Conservation (phyloP, 53 echinoderm and acorn worm species). For the Actinopyga echinites region DNA sequence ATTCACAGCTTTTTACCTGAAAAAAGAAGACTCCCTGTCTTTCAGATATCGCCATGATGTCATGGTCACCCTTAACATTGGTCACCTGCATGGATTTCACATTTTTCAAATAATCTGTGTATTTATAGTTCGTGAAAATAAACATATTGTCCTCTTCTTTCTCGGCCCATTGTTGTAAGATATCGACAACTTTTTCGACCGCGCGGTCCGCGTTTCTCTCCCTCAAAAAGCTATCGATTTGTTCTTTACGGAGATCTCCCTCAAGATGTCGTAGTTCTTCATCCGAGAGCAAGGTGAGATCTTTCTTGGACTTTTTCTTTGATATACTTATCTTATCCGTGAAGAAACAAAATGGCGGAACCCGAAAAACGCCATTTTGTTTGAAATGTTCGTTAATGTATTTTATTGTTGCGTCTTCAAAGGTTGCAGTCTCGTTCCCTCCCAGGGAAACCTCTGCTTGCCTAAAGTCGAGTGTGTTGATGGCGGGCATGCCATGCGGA, state of each 20-base stretch:
- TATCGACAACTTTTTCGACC: constrained; percentile 8
- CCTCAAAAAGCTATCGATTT: not conserved
- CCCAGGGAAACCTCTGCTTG: not conserved
- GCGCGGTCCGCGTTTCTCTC: constrained; percentile 25
- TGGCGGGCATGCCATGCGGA: not conserved
- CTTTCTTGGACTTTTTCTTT: not conserved
- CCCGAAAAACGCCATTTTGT: constrained; percentile 18
- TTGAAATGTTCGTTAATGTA: constrained; percentile 26
- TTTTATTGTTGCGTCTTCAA: constrained; percentile 7
- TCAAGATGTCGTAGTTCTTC: not conserved
- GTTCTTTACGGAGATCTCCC: not conserved
- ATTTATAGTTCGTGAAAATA: constrained; percentile 36
- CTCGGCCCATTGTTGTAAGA: constrained; percentile 17
- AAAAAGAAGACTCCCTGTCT: constrained; percentile 29
- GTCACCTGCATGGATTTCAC: not conserved
- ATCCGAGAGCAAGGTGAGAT: not conserved
- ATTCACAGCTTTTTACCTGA: constrained; percentile 40
- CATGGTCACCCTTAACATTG: constrained; percentile 14
- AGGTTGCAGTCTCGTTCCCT: not conserved
- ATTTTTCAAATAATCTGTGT: not conserved
- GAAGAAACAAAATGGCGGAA: constrained; percentile 20
- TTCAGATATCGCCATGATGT: constrained; percentile 31
- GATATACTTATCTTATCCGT: not conserved
- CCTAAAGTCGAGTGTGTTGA: not conserved
- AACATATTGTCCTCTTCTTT: not conserved